Conservation (phyloP, 1,140 invertebrate genomes). For the Apocrypta bakeri region DNA sequence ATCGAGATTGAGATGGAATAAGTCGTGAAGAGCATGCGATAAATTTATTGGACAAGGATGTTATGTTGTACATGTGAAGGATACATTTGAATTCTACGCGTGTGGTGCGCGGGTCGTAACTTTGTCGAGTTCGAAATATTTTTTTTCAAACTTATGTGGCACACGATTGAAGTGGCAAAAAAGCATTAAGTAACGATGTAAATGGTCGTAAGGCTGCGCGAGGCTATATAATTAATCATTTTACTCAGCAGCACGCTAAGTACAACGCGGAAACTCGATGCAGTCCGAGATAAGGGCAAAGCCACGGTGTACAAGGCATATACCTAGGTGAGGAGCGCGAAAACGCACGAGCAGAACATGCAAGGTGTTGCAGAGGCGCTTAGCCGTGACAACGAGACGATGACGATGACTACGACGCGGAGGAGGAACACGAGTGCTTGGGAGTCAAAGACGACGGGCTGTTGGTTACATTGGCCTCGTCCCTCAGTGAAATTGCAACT, state of each 20-base stretch:
- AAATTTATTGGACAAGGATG: too few species aligned
- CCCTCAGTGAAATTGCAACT: slow-evolving; percentile 8
- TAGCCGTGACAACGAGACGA: neutral
- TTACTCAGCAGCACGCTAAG: neutral
- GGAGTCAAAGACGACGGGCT: neutral
- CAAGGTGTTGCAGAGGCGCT: neutral
- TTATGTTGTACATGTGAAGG: too few species aligned
- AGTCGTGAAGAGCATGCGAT: too few species aligned
- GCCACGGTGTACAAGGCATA: neutral
- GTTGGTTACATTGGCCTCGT: neutral
- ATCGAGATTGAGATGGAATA: neutral
- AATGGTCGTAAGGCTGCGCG: too few species aligned
- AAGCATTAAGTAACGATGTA: too few species aligned
- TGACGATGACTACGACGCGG: neutral
- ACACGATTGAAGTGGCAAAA: too few species aligned
- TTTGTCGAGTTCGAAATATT: too few species aligned
- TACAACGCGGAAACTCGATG: neutral
- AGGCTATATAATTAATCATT: too few species aligned
- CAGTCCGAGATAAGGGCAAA: neutral
- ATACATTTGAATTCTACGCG: too few species aligned
- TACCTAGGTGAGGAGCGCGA: neutral
- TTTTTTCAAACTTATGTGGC: too few species aligned
- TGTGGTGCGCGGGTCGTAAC: too few species aligned
- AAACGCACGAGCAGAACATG: neutral
- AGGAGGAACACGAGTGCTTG: neutral